Evolutionary conservation across 2,888 invertebrate species (phyloP).

Genomic region (Drosophila suboccidentalis): DNA sequence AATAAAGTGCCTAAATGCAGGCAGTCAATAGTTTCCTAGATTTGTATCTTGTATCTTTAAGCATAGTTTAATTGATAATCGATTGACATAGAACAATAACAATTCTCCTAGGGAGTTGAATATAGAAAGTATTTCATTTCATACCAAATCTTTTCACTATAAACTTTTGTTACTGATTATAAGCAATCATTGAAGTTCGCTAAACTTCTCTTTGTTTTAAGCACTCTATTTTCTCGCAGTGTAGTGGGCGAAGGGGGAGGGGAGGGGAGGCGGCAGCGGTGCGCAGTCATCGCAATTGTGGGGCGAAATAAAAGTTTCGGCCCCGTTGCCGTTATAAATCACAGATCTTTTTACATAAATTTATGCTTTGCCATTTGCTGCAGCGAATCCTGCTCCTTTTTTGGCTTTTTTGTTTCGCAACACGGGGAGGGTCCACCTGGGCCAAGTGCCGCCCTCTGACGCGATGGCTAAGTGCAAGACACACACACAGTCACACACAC

Average conservation of each 20-base stretch:
- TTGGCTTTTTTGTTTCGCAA: constrained; percentile 30
- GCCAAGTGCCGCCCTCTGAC: constrained; percentile 39
- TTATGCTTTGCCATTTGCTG: constrained; percentile 83
- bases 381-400: constrained; percentile 50
- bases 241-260: neutral
- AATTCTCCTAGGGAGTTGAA: too few relatives aligned
- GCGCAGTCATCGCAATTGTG: constrained; percentile 45
- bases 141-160: too few relatives aligned
- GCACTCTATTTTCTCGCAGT: constrained; percentile 18
- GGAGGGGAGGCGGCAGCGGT: constrained; percentile 15
- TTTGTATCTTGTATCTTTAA: too few relatives aligned
- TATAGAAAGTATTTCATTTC: too few relatives aligned
- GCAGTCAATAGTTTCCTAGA: too few relatives aligned
- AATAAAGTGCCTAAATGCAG: too few relatives aligned
- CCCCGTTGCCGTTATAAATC: constrained; percentile 80
- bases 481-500: constrained; percentile 34
- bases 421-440: constrained; percentile 55
- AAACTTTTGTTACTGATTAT: too few relatives aligned
- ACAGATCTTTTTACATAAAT: constrained; percentile 85
- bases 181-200: neutral
- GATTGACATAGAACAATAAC: neutral
- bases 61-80: neutral
- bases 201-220: too few relatives aligned
- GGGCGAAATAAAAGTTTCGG: constrained; percentile 81
- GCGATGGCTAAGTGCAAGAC: constrained; percentile 67